phyloP scores from a whole-genome alignment of 2,113 vertebrate genomes.

The Nothoprocta pentlandii region DNA sequence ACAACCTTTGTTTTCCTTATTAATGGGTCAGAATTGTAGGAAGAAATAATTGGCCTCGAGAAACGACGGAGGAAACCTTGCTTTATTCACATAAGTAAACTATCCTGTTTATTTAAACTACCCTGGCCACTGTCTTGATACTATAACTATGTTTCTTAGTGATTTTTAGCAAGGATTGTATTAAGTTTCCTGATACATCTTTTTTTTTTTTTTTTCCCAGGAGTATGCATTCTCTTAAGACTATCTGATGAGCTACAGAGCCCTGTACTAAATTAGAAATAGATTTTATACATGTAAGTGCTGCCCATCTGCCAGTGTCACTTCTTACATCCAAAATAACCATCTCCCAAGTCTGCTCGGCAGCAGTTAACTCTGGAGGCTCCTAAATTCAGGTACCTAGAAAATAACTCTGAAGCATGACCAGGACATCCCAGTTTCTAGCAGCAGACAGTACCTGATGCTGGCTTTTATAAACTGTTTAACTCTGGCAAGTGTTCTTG shows the following conservation, averaged over 20 bases:
- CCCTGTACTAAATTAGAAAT: not conserved
- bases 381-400: not conserved
- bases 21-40: not conserved
- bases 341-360: not conserved
- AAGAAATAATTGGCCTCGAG: not conserved
- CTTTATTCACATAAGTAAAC: not conserved
- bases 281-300: rapidly evolving
- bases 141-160: not conserved
- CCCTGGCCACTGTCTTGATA: not conserved
- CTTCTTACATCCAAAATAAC: not conserved
- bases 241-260: not conserved
- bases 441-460: not conserved
- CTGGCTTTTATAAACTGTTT: not conserved
- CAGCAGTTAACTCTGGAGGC: not conserved
- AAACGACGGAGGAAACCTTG: not conserved
- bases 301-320: not conserved
- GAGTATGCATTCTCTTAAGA: not conserved
- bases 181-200: not conserved
- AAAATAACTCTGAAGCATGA: not conserved
- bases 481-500: not conserved
- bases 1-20: not conserved
- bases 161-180: not conserved
- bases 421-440: not conserved
- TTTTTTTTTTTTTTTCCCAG: not conserved
- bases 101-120: not conserved